Evolutionary conservation across 2,888 invertebrate species (phyloP), one percentile per base, ranked within the genome.

Genomic region (Drosophila longiperda): DNA sequence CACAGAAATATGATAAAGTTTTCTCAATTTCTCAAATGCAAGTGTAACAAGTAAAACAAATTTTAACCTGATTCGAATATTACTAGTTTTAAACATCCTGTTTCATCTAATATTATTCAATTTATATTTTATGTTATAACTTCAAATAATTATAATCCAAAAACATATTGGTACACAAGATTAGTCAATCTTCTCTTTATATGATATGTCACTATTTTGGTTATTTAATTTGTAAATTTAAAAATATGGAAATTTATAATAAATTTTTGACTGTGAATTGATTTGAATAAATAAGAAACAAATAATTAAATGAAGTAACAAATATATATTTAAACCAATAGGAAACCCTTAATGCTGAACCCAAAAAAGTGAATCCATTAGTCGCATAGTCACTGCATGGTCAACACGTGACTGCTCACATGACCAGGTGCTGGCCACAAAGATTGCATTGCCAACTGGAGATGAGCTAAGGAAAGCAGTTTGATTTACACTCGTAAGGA

Each of bases 11-110:
- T 69, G 17, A 26, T 34, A 67, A 38, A 42, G 55, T 67, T 5
- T 29, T 29, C 5, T 70, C 50, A 42, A 70, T 67, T 67, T 69
- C 53, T 36, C 23, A 20, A 53, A 34, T 23, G 26, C 26, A 55
- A 38, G 36, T 54, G n/a, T 36, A 55, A 29, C 26, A 45, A 23
- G 49, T 12, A 26, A 33, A 66, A 38, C 38, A 49, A 45, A 33
- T 45, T 40, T 57, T 32, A 23, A 26, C 36, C 26, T 2, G 32
- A 65, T 48, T 57, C 17, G 4, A 45, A 54, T 62, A 48, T 40
- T 49, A 20, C 32, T 26, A 17, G 17, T 1, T 32, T 36, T 12
- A 42, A 17, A 8, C 38, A 38, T 17, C 17, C 3, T 17, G 38
- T 2, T 38, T 17, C 17, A 8, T 17, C 38, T n/a, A 7, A 29